Conservation (phyloP, 2,113 vertebrate species). For the Phrynosoma blainvillii region DNA sequence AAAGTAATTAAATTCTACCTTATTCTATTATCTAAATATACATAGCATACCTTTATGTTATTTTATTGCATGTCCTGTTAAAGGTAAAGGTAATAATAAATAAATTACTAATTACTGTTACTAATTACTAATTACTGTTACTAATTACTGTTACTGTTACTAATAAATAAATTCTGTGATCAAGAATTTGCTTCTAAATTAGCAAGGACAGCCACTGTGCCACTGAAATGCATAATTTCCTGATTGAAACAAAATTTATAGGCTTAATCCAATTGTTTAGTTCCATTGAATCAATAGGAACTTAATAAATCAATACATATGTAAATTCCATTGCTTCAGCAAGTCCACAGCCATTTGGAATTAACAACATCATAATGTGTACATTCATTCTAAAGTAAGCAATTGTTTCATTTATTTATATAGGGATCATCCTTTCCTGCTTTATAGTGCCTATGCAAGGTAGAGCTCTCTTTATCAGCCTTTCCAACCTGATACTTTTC, state of each 20-base stretch:
- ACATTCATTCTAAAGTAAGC: not conserved
- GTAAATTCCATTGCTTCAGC: too few species aligned
- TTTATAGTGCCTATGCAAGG: not conserved
- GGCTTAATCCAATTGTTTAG: not conserved
- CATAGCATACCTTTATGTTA: not conserved
- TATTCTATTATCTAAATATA: not conserved
- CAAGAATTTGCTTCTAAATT: not conserved
- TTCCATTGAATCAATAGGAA: not conserved
- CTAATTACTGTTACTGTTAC: not conserved
- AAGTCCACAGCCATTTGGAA: too few species aligned
- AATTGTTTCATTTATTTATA: not conserved
- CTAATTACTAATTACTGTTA: too few species aligned
- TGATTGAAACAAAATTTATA: not conserved
- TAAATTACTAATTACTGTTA: too few species aligned
- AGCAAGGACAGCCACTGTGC: not conserved
- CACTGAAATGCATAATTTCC: not conserved
- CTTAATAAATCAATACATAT: too few species aligned
- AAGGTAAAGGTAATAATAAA: too few species aligned
- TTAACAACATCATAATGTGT: too few species aligned
- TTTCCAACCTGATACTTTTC: too few species aligned
- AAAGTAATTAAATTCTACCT: slow-evolving; percentile 26
- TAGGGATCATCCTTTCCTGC: not conserved
- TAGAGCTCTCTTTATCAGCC: not conserved
- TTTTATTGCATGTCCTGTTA: not conserved
- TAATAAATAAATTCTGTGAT: not conserved